phyloP scores from a whole-genome alignment of 2,113 vertebrate genomes.

The Indri indri region DNA sequence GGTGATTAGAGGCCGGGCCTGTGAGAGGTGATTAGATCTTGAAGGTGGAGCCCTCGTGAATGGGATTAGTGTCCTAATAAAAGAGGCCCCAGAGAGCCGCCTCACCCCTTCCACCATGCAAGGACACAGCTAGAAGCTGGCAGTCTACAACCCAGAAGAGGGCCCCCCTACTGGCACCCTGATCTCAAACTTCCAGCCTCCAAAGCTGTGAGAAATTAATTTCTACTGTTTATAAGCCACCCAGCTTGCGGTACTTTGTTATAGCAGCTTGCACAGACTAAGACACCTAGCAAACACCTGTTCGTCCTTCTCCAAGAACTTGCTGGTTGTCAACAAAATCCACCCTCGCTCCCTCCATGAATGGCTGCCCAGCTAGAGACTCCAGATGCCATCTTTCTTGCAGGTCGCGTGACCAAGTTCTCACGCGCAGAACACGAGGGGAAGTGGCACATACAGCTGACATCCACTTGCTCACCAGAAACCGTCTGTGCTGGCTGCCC shows the following conservation, averaged over 20 bases:
- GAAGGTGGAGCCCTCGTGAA: background rate
- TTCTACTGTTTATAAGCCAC: no score
- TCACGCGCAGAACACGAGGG: rapidly evolving
- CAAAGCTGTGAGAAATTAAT: background rate
- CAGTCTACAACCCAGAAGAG: background rate
- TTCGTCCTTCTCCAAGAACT: background rate
- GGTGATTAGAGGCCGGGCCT: background rate
- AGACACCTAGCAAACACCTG: no score
- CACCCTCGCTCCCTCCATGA: rapidly evolving
- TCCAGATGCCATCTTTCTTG: background rate
- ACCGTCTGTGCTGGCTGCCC: rapidly evolving
- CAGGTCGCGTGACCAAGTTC: background rate
- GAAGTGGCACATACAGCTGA: rapidly evolving
- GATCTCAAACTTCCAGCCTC: background rate
- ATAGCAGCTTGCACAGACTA: background rate
- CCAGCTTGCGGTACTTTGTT: background rate
- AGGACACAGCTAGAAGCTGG: background rate
- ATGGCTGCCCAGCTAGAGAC: background rate
- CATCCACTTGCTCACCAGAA: background rate
- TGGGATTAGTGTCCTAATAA: background rate
- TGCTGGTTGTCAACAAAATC: background rate
- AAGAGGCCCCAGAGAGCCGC: background rate
- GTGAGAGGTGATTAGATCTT: background rate
- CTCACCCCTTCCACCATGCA: background rate
- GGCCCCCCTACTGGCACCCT: background rate